Base-by-base conservation (phyloP, 1,140 invertebrate species). In the Pseudomyrmex concolor region DNA sequence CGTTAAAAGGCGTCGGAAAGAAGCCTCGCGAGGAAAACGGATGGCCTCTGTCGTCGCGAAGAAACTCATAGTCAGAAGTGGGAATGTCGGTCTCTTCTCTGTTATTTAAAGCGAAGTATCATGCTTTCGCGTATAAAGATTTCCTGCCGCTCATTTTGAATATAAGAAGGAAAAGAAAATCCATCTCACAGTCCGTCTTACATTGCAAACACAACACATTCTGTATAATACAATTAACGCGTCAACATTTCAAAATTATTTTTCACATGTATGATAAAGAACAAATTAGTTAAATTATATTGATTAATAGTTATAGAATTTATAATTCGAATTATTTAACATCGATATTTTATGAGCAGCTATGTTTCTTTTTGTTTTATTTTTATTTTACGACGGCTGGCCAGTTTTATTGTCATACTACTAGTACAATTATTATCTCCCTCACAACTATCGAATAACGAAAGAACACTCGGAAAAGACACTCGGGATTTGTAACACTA, bases 11-110 rank as follows among this genome's bases (percentile, higher is more conserved):
- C 73, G 76, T 45, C 45, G 55, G 17, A 25, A 82, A 59, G 51
- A 78, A 78, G 67, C 54, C 70, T 84, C 22, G 34, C 45, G 25
- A 84, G 34, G 67, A 84, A 70, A 86, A 71, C 74, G 60, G 34
- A 71, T 66, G 72, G 66, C 9, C n/a, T 57, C 10, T 72, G 48
- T 84, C 43, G 66, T 7, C 43, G 66, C 9, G 45, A 84, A 25
- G 66, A 55, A 48, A 78, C 71, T 80, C 50, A 63, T 83, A 76
- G 76, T 76, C 55, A 19, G 5, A 59, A 85, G 59, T 83, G 68
- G 17, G 51, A 73, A 57, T 62, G 55, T 68, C 70, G 22, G 25
- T 60, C 25, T 60, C 25, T 68, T 4, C 15, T 60, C 54, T 68
- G 66, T 71, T 57, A 80, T 80, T 71, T 80, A 80, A 60, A 48